Conservation (phyloP, 2,888 invertebrate species). For the Apodemia mormo region DNA sequence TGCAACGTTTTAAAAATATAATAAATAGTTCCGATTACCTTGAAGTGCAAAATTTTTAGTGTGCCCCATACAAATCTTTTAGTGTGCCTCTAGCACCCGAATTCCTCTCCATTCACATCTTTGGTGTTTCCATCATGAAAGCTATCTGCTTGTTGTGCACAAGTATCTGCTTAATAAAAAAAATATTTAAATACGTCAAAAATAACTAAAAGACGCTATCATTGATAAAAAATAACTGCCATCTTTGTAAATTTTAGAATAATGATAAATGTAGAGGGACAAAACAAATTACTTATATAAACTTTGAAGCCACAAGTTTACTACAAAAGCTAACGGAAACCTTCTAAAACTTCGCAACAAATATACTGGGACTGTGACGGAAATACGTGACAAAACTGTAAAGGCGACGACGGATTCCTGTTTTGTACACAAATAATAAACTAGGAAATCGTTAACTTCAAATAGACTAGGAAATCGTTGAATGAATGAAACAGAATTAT, state of each 20-base stretch:
- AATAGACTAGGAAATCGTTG: neutral
- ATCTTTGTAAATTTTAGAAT: neutral
- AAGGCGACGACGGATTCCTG: neutral
- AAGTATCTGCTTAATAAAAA: no score
- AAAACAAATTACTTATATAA: neutral
- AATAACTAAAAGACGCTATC: no score
- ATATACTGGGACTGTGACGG: neutral
- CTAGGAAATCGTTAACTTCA: no score
- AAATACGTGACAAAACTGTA: constrained; percentile 5
- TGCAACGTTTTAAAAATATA: no score
- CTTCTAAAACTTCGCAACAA: neutral
- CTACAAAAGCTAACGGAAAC: neutral
- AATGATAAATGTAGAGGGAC: neutral
- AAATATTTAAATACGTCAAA: no score
- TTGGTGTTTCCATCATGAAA: no score
- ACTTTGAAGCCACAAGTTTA: constrained; percentile 1
- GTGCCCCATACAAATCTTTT: no score
- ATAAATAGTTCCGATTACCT: no score
- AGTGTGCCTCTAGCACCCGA: no score
- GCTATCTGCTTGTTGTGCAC: no score
- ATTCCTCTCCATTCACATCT: no score
- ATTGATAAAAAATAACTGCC: neutral
- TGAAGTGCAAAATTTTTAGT: no score
- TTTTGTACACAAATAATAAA: neutral
- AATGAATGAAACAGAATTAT: neutral